Conservation (phyloP, 2,113 vertebrate genomes). For the Bostrychus sinensis region DNA sequence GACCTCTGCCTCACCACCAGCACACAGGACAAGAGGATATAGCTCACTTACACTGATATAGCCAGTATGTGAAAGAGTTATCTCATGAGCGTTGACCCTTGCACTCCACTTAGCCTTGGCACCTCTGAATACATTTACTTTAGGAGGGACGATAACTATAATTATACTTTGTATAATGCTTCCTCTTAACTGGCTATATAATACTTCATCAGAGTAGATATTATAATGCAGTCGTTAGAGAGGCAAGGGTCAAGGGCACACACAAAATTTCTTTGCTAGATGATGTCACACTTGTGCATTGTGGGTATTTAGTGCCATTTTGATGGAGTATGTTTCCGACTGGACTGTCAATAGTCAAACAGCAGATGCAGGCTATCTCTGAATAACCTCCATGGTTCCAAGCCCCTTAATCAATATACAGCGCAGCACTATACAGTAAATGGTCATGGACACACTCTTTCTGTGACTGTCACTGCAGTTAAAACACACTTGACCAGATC, state of each 20-base stretch:
- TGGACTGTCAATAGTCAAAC: too few relatives aligned
- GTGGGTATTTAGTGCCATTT: too few relatives aligned
- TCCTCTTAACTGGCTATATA: conserved; percentile 7
- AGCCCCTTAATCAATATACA: too few relatives aligned
- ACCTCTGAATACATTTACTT: conserved; percentile 31
- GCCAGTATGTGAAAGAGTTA: conserved; percentile 17
- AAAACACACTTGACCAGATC: conserved; percentile 53
- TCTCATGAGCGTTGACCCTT: conserved; percentile 31
- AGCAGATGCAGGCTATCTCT: too few relatives aligned
- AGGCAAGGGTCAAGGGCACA: conserved; percentile 10
- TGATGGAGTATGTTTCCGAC: too few relatives aligned
- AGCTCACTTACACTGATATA: conserved; percentile 27
- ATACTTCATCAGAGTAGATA: conserved; percentile 16
- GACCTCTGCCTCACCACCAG: conserved; percentile 15
- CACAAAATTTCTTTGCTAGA: too few relatives aligned
- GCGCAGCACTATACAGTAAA: too few relatives aligned
- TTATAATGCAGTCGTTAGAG: conserved; percentile 10
- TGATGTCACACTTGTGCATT: too few relatives aligned
- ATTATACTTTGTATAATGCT: conserved; percentile 16
- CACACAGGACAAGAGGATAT: conserved; percentile 15
- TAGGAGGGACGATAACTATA: conserved; percentile 21
- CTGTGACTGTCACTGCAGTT: too few relatives aligned
- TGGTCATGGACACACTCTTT: too few relatives aligned
- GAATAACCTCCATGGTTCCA: too few relatives aligned
- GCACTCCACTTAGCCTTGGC: conserved; percentile 14